phyloP scores from a whole-genome alignment of 2,888 invertebrate species.

The Oligia fasciuncula region DNA sequence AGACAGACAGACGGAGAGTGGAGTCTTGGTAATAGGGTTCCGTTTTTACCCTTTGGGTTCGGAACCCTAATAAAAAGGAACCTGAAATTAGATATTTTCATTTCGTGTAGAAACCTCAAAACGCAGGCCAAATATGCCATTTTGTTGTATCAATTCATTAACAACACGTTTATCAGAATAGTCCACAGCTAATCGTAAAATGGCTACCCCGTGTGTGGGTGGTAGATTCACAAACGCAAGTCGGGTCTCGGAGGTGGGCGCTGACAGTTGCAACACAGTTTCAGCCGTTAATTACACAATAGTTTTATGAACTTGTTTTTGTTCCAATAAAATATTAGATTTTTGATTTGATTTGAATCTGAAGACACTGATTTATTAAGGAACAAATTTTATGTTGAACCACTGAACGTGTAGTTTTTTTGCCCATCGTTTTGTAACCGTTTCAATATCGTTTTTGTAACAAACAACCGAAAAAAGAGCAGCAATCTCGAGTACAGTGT shows the following conservation, averaged over 20 bases:
- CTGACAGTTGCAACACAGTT: too few species aligned
- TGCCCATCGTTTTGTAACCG: constrained; percentile 19
- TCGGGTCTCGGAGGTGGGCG: background rate
- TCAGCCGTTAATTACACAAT: background rate
- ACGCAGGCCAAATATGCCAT: too few species aligned
- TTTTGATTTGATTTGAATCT: background rate
- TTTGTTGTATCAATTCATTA: too few species aligned
- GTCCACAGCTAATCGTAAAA: background rate
- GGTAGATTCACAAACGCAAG: background rate
- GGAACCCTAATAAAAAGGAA: too few species aligned
- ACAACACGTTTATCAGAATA: too few species aligned
- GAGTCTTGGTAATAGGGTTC: too few species aligned
- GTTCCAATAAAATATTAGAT: background rate
- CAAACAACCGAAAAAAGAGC: constrained; percentile 56
- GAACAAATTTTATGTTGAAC: background rate
- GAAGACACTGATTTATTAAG: too few species aligned
- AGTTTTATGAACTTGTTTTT: background rate
- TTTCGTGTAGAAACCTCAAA: too few species aligned
- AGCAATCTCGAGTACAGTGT: constrained; percentile 65
- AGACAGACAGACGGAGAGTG: too few species aligned
- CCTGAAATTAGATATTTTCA: too few species aligned
- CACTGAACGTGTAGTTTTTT: background rate
- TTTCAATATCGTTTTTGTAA: constrained; percentile 48
- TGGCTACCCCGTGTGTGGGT: background rate
- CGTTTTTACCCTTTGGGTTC: too few species aligned